Base-by-base conservation (phyloP, 1,140 invertebrate genomes). In the Tetraneura akinire region DNA sequence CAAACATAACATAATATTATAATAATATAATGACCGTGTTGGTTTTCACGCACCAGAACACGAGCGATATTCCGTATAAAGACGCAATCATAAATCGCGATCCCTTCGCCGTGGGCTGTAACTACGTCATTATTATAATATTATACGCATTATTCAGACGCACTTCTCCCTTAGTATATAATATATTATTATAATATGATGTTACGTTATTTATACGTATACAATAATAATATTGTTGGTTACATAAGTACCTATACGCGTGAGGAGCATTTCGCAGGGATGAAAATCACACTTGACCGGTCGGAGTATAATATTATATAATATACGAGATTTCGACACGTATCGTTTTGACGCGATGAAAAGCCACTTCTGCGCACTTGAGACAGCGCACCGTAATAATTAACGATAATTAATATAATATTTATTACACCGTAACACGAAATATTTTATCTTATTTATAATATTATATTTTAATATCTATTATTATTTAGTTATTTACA, bases 11-110 rank as follows among this genome's bases (percentile, higher is more conserved):
- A 62, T 13, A 47, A 47, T 13, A 47, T 11, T n/a, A 47, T 10
- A 6, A 14, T n/a, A n/a, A 64, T n/a, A 64, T n/a, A 42, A 29
- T 53, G 23, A 53, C 29, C 47, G 70, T 73, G 70, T 73, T 23
- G 26, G 70, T 73, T 74, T 74, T 74, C 71, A 74, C 71, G 71
- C 71, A 74, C 71, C 71, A 57, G n/a, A 57, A 74, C 53, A 26
- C 71, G 29, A 29, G 11, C n/a, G 53, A 74, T 74, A 74, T 74
- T 74, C 32, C 13, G 21, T 66, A 66, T 37, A 66, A 32, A 62
- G n/a, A n/a, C n/a, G n/a, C 6, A 26, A 49, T 32, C 71, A n/a
- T 74, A 74, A 74, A 57, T 55, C 9, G 29, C 23, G 71, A 51
- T 23, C 51, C 51, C 29, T 74, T 18, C 16, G 26, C 23, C 2